These are phyloP conservation scores for Hyles euphorbiae DNA, from an alignment of 1,140 invertebrate species.

Conservation along the genomic window DNA sequence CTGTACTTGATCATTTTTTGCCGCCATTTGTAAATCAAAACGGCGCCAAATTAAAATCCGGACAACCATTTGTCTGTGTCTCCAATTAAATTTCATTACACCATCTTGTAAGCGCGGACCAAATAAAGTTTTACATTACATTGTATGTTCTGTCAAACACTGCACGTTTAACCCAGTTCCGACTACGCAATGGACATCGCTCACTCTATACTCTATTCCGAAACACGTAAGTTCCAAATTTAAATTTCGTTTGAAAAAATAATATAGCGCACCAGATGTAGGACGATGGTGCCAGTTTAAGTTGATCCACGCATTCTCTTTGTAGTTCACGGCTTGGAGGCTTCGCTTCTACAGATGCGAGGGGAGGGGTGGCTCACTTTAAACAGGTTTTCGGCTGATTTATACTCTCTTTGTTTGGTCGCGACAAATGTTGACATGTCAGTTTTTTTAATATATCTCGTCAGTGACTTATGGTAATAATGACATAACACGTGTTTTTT, in stretches of 20 bases:
- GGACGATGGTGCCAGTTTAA: constrained; percentile 36
- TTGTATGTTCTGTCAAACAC: too few species aligned
- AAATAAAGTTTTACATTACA: constrained; percentile 31
- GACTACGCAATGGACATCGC: too few species aligned
- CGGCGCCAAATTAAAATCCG: constrained; percentile 19
- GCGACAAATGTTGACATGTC: constrained; percentile 54
- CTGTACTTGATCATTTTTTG: neutral
- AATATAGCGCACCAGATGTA: constrained; percentile 51
- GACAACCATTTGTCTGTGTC: constrained; percentile 26
- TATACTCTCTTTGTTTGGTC: constrained; percentile 63
- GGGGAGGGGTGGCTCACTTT: constrained; percentile 26
- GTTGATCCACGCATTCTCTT: constrained; percentile 38
- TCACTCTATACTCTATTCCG: constrained; percentile 9
- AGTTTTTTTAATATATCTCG: constrained; percentile 50
- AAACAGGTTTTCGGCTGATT: constrained; percentile 39
- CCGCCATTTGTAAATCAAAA: constrained; percentile 2
- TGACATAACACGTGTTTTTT: constrained; percentile 25
- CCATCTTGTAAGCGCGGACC: constrained; percentile 27
- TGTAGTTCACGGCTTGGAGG: constrained; percentile 34
- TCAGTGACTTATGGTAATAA: constrained; percentile 35
- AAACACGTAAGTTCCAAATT: constrained; percentile 28
- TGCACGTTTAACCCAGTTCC: too few species aligned
- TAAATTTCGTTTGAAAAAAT: constrained; percentile 32
- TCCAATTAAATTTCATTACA: constrained; percentile 45
- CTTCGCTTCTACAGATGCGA: constrained; percentile 11